Conservation (phyloP, 2,797 vertebrate species). For the Silurus aristotelis region DNA sequence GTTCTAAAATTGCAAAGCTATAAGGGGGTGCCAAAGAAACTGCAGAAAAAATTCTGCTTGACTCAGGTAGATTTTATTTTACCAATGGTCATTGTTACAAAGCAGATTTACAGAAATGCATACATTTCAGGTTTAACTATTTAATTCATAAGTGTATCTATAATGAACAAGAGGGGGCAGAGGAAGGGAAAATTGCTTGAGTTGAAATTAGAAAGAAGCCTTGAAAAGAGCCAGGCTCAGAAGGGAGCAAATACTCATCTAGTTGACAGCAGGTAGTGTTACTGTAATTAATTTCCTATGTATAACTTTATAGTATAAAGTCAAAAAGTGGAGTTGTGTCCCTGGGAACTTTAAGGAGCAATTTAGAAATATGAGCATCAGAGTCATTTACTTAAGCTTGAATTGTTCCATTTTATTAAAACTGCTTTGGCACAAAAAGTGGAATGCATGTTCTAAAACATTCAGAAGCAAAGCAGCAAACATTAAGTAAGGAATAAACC, state of each 20-base stretch:
- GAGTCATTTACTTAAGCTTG: not conserved
- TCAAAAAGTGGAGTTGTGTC: not conserved
- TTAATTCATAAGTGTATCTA: not conserved
- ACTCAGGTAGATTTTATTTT: not conserved
- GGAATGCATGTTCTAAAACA: not conserved
- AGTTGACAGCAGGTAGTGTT: not conserved
- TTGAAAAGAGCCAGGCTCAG: not conserved
- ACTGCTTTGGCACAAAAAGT: not conserved
- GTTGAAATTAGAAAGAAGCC: not conserved
- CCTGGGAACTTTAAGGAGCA: too few species aligned
- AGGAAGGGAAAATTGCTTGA: not conserved
- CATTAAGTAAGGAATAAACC: not conserved
- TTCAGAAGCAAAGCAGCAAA: not conserved
- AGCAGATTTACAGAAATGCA: not conserved
- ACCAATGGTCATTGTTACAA: not conserved
- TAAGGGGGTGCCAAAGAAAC: not conserved
- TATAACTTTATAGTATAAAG: not conserved
- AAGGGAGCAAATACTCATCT: not conserved
- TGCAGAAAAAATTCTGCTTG: not conserved
- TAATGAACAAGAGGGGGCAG: not conserved
- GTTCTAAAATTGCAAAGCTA: not conserved
- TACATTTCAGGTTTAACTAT: not conserved
- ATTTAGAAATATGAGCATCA: not conserved
- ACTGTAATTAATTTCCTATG: not conserved
- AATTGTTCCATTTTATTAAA: not conserved